Base-by-base conservation (phyloP, 92 coral and sea anemone species). In the Siderastrea radians region DNA sequence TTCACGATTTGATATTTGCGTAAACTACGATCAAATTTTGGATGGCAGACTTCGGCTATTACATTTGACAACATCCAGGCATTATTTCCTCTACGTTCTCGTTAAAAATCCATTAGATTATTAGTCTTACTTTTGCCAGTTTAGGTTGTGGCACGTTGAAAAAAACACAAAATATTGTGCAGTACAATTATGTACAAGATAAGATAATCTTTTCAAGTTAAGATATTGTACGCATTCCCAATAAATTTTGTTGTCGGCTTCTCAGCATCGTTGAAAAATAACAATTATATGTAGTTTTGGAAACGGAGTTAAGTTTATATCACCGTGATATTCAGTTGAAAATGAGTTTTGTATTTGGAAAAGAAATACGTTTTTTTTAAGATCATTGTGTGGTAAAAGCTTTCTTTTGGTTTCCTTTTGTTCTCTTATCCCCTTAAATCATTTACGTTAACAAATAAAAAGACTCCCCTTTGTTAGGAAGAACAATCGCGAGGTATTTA, bases 401-500 rank as follows among this genome's bases (percentile, higher is more conserved):
- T 2, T 13, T 19, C 48, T 14, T 75, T 67, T 77, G 6, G 17
- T 48, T 19, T 13, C 43, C 51, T 62, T 59, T 75, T 84, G 51
- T 74, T 4, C 73, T 11, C 48, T 78, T 19, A 3, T 63, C 60
- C 61, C 51, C 74, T 64, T 1, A 26, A 79, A 19, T n/a, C 60
- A 65, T 79, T 67, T 50, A 16, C 17, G 49, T 38, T 49, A 48
- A 61, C 73, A 79, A 38, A 46, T 14, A 50, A 51, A 46, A 65
- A 51, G 15, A 45, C 2, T 38, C 3, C 61, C 49, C 58, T 69
- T 69, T 82, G 86, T 82, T 57, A 15, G 17, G 16, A 26, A 57
- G 47, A 58, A 68, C 77, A 68, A 82, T 70, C 45, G 15, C 14
- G 12, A 47, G 66, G 47, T 72, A 59, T 68, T 68, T 68, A 81